Conservation (phyloP, 2,797 vertebrate genomes). For the Galaxias olidus region DNA sequence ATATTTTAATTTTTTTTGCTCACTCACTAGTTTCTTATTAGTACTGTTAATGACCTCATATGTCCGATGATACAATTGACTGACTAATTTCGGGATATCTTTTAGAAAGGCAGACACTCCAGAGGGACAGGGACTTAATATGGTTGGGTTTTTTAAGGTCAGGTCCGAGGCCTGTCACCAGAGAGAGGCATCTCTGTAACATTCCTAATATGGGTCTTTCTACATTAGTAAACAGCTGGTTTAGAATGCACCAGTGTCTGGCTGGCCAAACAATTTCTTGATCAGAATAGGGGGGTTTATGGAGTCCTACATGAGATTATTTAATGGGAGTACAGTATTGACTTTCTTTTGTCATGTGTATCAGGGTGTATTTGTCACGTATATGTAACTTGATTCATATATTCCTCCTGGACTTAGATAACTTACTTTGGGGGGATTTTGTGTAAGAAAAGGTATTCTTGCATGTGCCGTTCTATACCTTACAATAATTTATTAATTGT, state of each 20-base stretch:
- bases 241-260: slow-evolving; percentile 16
- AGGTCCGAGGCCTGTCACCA: not conserved
- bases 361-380: slow-evolving; percentile 28
- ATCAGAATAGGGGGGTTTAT: slow-evolving; percentile 14
- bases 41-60: slow-evolving; percentile 5
- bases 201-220: slow-evolving; percentile 47
- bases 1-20: slow-evolving; percentile 12
- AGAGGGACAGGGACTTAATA: not conserved
- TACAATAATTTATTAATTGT: slow-evolving; percentile 8
- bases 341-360: slow-evolving; percentile 34
- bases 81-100: slow-evolving; percentile 14
- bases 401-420: not conserved
- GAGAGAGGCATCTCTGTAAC: slow-evolving; percentile 28
- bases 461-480: slow-evolving; percentile 37
- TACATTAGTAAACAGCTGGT: slow-evolving; percentile 3
- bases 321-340: slow-evolving; percentile 27
- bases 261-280: slow-evolving; percentile 30
- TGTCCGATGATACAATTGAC: slow-evolving; percentile 1
- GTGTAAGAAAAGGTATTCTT: slow-evolving; percentile 12
- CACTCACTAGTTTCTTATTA: not conserved
- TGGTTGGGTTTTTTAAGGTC: slow-evolving; percentile 8
- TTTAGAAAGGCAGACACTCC: not conserved
- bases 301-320: slow-evolving; percentile 41
- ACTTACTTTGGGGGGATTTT: not conserved
- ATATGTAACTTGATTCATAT: slow-evolving; percentile 18